Base-by-base conservation (phyloP, 2,797 vertebrate species). In the Semaprochilodus insignis region DNA sequence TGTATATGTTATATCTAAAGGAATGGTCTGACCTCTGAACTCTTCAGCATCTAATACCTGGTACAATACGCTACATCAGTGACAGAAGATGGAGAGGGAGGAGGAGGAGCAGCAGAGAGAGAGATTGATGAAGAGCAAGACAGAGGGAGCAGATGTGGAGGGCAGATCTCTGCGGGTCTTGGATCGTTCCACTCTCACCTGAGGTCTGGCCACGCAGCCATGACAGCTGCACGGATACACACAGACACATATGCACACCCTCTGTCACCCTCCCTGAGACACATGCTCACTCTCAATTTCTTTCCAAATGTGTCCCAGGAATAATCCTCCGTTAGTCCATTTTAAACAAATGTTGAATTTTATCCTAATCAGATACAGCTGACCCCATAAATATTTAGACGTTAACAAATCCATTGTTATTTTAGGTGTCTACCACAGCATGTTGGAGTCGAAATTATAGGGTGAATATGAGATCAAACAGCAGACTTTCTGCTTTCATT, bases 161-260 rank as follows among this genome's bases (percentile, higher is more conserved):
- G 72, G 44, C 44, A 63, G 71, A 23, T 23, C 36, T 75, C 59
- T 17, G 70, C 83, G 70, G 70, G 59, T 79, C 74, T 82, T 62
- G 78, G 80, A 82, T 82, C 63, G 80, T 82, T 81, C 55, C 40
- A 70, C 76, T 65, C 76, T 82, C 84, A 85, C 84, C 84, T 85
- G 75, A 25, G 57, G 23, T 52, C 76, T 81, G 60, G 54, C 31
- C 48, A 8, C 40, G 63, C 71, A 25, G 15, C 40, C 81, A 19
- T 55, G 52, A 65, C 62, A 65, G 27, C 13, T 34, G 27, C 27
- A 31, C 60, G 13, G 11, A 63, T 23, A 31, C 21, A 63, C 25
- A 63, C 60, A 48, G 44, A 63, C 23, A 63, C 60, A 27, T 57
- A n/a, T 57, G 70, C 73, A 81, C 74, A 81, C 77, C 44, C 15